A percentile compares a stretch with the other conserved stretches of the same genome.
Conservation (phyloP, 1,140 invertebrate species). For the Apis dorsata region DNA sequence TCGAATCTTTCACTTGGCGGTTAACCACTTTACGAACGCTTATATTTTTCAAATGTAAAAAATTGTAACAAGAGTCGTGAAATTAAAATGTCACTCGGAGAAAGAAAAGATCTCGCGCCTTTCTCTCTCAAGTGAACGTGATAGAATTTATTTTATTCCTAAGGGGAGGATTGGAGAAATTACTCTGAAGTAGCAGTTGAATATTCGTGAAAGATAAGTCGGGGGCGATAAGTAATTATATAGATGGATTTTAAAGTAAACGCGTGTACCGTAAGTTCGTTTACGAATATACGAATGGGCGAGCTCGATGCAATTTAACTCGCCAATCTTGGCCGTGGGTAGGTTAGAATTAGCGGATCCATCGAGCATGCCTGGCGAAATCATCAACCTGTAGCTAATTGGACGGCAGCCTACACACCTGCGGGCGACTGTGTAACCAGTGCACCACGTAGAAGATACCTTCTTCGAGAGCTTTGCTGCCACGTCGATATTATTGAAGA, state of each 20-base stretch:
- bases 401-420: slow-evolving; percentile 49
- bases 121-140: neutral
- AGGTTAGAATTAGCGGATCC: slow-evolving; percentile 41
- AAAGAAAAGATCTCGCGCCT: neutral
- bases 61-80: neutral
- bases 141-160: neutral
- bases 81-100: neutral
- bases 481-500: slow-evolving; percentile 20
- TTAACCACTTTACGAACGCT: neutral
- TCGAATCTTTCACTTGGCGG: neutral
- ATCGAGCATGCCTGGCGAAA: slow-evolving; percentile 44
- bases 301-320: slow-evolving; percentile 32
- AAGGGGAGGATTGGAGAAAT: no score
- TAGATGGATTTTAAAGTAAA: slow-evolving; percentile 6
- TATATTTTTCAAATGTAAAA: neutral
- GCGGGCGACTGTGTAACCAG: slow-evolving; percentile 33
- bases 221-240: slow-evolving; percentile 7
- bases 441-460: slow-evolving; percentile 28
- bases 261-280: slow-evolving; percentile 22
- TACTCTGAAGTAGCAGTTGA: neutral
- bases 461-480: slow-evolving; percentile 21
- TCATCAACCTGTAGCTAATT: slow-evolving; percentile 53
- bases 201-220: neutral
- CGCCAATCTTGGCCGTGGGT: slow-evolving; percentile 12
- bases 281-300: neutral